phyloP scores from a whole-genome alignment of 2,797 vertebrate genomes.

The Arctocebus calabarensis region DNA sequence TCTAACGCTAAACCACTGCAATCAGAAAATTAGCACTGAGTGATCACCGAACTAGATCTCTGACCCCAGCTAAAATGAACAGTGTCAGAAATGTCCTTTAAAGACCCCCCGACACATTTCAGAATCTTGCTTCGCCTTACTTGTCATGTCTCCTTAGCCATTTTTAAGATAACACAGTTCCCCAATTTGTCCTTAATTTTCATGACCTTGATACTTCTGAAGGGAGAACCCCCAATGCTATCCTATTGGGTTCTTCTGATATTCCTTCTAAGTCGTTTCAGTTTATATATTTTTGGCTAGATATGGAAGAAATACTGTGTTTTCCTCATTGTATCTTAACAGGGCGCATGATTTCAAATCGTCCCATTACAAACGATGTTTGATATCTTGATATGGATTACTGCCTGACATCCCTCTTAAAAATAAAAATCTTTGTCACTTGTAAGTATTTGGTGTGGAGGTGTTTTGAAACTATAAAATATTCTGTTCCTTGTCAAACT shows the following conservation, averaged over 20 bases:
- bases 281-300: neutral
- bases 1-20: neutral
- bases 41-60: neutral
- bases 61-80: neutral
- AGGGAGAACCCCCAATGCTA: neutral
- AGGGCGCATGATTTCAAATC: neutral
- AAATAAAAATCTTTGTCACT: neutral
- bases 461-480: neutral
- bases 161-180: neutral
- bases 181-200: neutral
- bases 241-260: neutral
- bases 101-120: neutral
- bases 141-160: neutral
- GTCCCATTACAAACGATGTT: neutral
- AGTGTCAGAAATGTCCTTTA: neutral
- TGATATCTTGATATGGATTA: neutral
- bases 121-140: neutral
- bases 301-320: neutral
- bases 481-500: neutral
- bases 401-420: neutral
- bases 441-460: neutral
- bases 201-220: neutral
- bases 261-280: neutral
- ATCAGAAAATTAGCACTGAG: neutral
- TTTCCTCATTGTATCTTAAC: neutral